Evolutionary conservation across 2,888 invertebrate genomes (phyloP), one percentile per base, ranked within the genome.

Genomic region (Orgyia antiqua): DNA sequence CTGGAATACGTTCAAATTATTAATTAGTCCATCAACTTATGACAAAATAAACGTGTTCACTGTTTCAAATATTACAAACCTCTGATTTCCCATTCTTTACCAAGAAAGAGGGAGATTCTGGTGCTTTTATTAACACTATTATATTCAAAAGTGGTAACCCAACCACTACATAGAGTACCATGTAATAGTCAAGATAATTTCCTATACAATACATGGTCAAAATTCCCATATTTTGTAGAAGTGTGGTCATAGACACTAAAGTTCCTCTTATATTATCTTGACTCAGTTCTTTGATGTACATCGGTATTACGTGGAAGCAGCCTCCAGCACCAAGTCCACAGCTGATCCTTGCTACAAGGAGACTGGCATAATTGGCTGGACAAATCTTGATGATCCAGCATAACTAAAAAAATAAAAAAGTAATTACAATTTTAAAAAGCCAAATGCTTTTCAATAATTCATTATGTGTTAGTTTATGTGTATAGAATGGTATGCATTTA

Each of bases 61-160:
- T n/a, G n/a, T n/a, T n/a, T n/a, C n/a, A n/a, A 10, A 26, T 13
- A 55, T 61, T 59, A 21, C 27, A 3, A 38, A 80, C 80, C 13
- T 73, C 55, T 27, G 39, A 43, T 30, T 62, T 63, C 1, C 68
- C 71, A 10, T 47, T 44, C 20, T 75, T 76, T 2, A 79, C 55
- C 24, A 78, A 45, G 33, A 57, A 77, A 1, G 68, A 59, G 5
- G 80, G 80, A 1, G 80, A 74, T 33, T 80, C 79, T 1, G 80
- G 79, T 13, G 68, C 68, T 27, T 49, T 58, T 13, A 65, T 10
- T 43, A 75, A 61, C 8, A 63, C 10, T 0, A 63, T 10, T 0
- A 61, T 41, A 2, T 57, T 60, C 5, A 67, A 1, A 2, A 70
- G 15, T 0, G 74, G 67, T 4, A 71, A n/a, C 8, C 37, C 44